Evolutionary conservation across 2,888 invertebrate genomes (phyloP).

Genomic region (Hemithea aestivaria): DNA sequence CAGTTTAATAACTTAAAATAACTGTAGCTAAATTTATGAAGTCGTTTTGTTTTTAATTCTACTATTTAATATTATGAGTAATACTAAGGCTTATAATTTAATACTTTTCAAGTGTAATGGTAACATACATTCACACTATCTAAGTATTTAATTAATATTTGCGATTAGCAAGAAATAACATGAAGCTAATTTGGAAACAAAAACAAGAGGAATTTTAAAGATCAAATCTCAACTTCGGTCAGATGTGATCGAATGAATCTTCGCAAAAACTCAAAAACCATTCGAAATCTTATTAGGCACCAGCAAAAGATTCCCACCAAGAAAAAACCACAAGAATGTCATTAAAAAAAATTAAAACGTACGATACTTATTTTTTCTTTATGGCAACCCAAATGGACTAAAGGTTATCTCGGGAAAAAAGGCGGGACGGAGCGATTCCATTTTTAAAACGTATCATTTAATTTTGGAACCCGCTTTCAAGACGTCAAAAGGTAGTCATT

Average conservation of each 20-base stretch:
- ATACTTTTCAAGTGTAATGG: too few relatives aligned
- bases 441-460: constrained; percentile 79
- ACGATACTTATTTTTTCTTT: constrained; percentile 71
- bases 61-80: too few relatives aligned
- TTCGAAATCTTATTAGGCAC: constrained; percentile 57
- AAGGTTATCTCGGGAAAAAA: constrained; percentile 78
- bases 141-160: too few relatives aligned
- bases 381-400: constrained; percentile 72
- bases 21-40: too few relatives aligned
- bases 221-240: too few relatives aligned
- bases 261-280: constrained; percentile 66
- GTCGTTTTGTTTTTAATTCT: too few relatives aligned
- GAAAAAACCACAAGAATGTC: constrained; percentile 77
- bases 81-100: too few relatives aligned
- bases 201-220: too few relatives aligned
- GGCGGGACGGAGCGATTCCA: constrained; percentile 78
- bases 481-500: constrained; percentile 78
- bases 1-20: too few relatives aligned
- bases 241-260: constrained; percentile 39
- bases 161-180: too few relatives aligned
- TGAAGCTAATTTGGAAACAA: too few relatives aligned
- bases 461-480: constrained; percentile 77
- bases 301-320: constrained; percentile 65
- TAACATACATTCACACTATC: too few relatives aligned
- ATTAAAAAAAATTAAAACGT: constrained; percentile 77